Evolutionary conservation across 1,140 invertebrate genomes (phyloP), one percentile per base, ranked within the genome.

Genomic region (Diorhabda carinulata): DNA sequence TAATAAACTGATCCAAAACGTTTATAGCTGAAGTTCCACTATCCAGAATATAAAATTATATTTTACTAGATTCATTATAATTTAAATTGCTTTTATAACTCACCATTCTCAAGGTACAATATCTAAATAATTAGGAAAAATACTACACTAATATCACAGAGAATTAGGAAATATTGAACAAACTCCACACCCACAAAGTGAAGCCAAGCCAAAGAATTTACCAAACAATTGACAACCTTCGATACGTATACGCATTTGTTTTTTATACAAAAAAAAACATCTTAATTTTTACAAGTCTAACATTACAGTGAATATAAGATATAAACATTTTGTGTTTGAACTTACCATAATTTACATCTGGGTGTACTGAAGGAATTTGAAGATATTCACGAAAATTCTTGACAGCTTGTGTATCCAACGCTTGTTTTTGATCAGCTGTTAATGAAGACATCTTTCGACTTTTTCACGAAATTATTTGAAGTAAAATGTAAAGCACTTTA

Each of bases 301-400:
- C 25, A n/a, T 57, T 57, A 8, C 47, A 57, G 45, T 40, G 5
- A 61, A 67, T 65, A 68, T 66, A 59, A 40, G 43, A 68, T n/a
- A 68, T 62, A 25, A 60, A 67, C 2, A 57, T 52, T 9, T 71
- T 60, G 47, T 68, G 58, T 64, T 63, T 61, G 9, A 65, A 44
- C 86, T 88, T 83, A 92, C 91, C 88, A 84, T 96, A 93, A 84
- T 95, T 85, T 41, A 93, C 84, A 79, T 92, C 81, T 0, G 93
- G 93, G 73, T 95, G 93, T 0, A 93, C 91, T 43, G 90, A 90
- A 2, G 92, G 89, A 59, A 95, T 92, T 70, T 86, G 82, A 42
- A 95, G 81, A 82, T 95, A 95, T 76, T 93, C 87, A 41, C 89
- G 84, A 78, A 95, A 95, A 75, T 89, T 90, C 57, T 87, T 85